These are phyloP conservation scores for Hafferia zeledoni DNA, from an alignment of 2,797 vertebrate genomes.

Conservation along the genomic window DNA sequence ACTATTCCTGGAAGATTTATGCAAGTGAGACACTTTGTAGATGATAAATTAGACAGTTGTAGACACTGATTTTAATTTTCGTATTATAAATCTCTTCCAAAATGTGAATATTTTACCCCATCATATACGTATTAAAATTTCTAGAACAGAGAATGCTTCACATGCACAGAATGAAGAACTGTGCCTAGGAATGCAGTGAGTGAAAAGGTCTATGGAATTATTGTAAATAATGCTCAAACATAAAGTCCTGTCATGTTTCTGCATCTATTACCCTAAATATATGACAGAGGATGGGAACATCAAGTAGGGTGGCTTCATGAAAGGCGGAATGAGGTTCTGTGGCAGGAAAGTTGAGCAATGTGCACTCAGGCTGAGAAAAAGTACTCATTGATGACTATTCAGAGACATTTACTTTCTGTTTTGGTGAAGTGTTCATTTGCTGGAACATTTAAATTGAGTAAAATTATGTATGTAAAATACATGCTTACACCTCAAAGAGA, in stretches of 20 bases:
- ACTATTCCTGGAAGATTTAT: background rate
- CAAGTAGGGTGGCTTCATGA: background rate
- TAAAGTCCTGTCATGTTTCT: background rate
- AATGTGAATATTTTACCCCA: background rate
- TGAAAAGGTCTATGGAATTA: background rate
- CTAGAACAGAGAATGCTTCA: background rate
- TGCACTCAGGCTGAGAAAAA: background rate
- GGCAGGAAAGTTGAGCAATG: accelerated
- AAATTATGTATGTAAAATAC: background rate
- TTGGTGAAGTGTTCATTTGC: background rate
- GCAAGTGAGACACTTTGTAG: background rate
- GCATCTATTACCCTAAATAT: background rate
- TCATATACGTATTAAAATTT: background rate
- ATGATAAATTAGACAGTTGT: background rate
- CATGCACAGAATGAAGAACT: background rate
- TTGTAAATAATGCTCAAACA: background rate
- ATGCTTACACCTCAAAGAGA: background rate
- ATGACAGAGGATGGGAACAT: background rate
- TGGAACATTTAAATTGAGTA: background rate
- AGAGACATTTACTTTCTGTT: background rate
- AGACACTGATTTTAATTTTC: background rate
- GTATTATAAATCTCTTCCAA: background rate
- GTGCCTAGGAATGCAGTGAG: background rate
- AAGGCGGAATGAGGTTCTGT: background rate
- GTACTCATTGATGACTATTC: background rate